phyloP scores from a whole-genome alignment of 1,140 invertebrate genomes.

The Hormaphis cornu region DNA sequence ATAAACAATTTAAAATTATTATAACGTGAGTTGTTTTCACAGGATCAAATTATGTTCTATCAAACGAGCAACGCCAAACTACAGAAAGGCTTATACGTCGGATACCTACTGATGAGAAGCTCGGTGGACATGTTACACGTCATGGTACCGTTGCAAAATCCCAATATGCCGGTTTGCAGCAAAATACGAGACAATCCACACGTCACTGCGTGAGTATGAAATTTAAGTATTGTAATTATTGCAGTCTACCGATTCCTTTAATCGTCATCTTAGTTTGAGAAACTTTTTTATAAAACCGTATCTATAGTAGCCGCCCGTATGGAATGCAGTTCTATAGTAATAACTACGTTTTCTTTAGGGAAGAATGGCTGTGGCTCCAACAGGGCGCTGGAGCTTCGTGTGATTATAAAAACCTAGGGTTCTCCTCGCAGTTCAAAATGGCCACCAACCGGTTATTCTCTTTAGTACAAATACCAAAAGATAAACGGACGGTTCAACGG shows the following conservation, averaged over 20 bases:
- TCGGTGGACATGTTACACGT: slow-evolving; percentile 88
- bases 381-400: not conserved
- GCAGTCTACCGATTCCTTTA: no score
- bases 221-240: no score
- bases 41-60: slow-evolving; percentile 86
- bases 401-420: not conserved
- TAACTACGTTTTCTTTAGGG: slow-evolving; percentile 7
- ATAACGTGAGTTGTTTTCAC: slow-evolving; percentile 62
- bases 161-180: slow-evolving; percentile 85
- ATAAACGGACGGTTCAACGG: slow-evolving; percentile 41
- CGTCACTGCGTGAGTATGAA: slow-evolving; percentile 79
- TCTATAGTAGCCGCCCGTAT: no score
- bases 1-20: slow-evolving; percentile 49
- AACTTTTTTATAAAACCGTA: no score
- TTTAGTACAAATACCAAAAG: slow-evolving; percentile 17
- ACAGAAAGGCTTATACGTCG: slow-evolving; percentile 78
- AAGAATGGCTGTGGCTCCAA: slow-evolving; percentile 17
- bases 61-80: slow-evolving; percentile 74
- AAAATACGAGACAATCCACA: slow-evolving; percentile 90
- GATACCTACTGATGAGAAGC: slow-evolving; percentile 90
- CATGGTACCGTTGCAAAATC: slow-evolving; percentile 79
- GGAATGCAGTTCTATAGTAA: no score
- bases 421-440: slow-evolving; percentile 13
- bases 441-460: slow-evolving; percentile 13
- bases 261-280: no score